Base-by-base conservation (phyloP, 1,140 invertebrate species). In the Hetaerina americana region DNA sequence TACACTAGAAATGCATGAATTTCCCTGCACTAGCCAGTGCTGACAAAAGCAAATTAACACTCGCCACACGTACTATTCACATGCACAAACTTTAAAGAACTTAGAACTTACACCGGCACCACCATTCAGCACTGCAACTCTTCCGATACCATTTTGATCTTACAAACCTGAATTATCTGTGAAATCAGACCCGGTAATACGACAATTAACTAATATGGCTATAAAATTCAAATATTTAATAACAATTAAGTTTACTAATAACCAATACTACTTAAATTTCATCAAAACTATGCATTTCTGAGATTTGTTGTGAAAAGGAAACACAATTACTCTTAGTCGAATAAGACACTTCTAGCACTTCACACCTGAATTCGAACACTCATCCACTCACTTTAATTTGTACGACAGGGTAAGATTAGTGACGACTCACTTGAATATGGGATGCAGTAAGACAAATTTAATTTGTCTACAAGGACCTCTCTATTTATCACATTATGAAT, bases 401-500 rank as follows among this genome's bases (percentile, higher is more conserved):
- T 57, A 57, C 2, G 22, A 57, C 22, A 57, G 22, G 2, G 2
- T 57, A 57, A 57, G 2, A 57, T 18, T 57, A 57, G 40, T 57
- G 40, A 57, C 15, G 40, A 5, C 15, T 57, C 40, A 57, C 40
- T 57, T 57, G 40, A 57, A 57, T 57, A 57, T 18, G 40, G 40
- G 40, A 57, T 57, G 40, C 22, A 57, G 40, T 18, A 57, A 57
- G 40, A 57, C 40, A 57, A 57, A 57, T 57, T 57, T 57, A n/a
- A 57, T 57, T 57, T 57, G 40, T 57, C 40, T 57, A 57, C 40
- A 57, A 57, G 40, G 40, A 57, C 40, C 40, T 57, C 40, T 57
- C 40, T 57, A 57, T 57, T 57, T 57, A 57, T 57, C 40, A 57
- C 40, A 57, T 57, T n/a, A 57, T 57, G 40, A 57, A 57, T 57